phyloP scores from a whole-genome alignment of 2,888 invertebrate species.

The Chymomyza fuscimana region DNA sequence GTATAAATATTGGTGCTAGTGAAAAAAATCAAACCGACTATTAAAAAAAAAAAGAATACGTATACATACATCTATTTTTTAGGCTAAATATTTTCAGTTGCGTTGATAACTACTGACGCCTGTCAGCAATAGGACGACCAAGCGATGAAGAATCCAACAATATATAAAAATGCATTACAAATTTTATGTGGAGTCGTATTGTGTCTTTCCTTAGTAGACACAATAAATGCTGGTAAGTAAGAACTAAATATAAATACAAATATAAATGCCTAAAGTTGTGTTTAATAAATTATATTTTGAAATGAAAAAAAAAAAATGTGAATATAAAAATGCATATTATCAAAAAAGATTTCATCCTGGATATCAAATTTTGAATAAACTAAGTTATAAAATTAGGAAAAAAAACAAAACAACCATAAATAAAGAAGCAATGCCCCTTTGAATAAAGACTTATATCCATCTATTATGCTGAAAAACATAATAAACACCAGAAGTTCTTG shows the following conservation, averaged over 20 bases:
- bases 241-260: neutral
- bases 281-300: neutral
- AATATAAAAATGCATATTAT: neutral
- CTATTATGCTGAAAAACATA: too few species aligned
- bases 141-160: neutral
- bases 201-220: constrained; percentile 36
- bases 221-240: constrained; percentile 51
- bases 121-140: neutral
- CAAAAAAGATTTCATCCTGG: too few species aligned
- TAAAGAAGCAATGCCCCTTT: too few species aligned
- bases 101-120: neutral
- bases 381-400: too few species aligned
- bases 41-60: too few species aligned
- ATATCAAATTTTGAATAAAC: too few species aligned
- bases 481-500: too few species aligned
- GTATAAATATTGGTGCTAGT: neutral
- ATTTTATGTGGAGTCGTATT: constrained; percentile 32
- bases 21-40: neutral
- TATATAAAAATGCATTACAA: neutral
- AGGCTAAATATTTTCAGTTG: neutral
- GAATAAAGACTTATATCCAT: too few species aligned
- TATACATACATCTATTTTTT: neutral
- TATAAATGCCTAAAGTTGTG: neutral
- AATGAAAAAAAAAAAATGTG: neutral
- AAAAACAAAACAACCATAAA: too few species aligned